These are phyloP conservation scores for Pocillopora grandis DNA, from an alignment of 92 coral and sea anemone species.

Conservation along the genomic window DNA sequence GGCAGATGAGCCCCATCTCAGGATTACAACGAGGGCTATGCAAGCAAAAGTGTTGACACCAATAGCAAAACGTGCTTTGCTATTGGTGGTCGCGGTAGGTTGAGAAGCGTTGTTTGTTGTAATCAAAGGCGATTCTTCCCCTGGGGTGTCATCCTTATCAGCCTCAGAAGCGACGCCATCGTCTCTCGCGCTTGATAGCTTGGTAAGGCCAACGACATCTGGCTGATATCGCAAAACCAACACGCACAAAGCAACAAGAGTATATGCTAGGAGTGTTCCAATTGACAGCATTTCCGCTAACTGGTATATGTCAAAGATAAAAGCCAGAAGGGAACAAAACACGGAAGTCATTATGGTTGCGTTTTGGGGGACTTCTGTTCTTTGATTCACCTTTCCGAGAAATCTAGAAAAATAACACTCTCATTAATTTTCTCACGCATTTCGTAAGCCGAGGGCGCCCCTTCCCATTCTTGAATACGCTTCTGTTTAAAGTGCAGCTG, in stretches of 20 bases:
- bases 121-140: slow-evolving; percentile 22
- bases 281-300: slow-evolving; percentile 90
- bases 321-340: slow-evolving; percentile 76
- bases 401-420: slow-evolving; percentile 6
- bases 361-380: slow-evolving; percentile 77
- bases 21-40: slow-evolving; percentile 41
- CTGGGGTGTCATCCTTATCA: neutral
- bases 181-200: slow-evolving; percentile 32
- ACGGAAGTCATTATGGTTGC: slow-evolving; percentile 70
- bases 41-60: slow-evolving; percentile 36
- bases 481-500: too few relatives aligned
- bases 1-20: slow-evolving; percentile 67
- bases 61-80: slow-evolving; percentile 43
- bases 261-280: slow-evolving; percentile 87
- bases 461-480: too few relatives aligned
- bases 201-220: slow-evolving; percentile 68
- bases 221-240: slow-evolving; percentile 83
- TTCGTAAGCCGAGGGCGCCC: too few relatives aligned
- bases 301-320: slow-evolving; percentile 71
- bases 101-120: neutral
- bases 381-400: slow-evolving; percentile 68
- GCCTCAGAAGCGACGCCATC: slow-evolving; percentile 6
- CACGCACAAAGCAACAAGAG: slow-evolving; percentile 86
- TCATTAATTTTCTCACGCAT: too few relatives aligned
- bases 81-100: slow-evolving; percentile 59